Percentiles rank a stretch among this genome's conserved stretches.
Evolutionary conservation across 2,797 vertebrate genomes (phyloP).

Genomic region (Sebastes minor): DNA sequence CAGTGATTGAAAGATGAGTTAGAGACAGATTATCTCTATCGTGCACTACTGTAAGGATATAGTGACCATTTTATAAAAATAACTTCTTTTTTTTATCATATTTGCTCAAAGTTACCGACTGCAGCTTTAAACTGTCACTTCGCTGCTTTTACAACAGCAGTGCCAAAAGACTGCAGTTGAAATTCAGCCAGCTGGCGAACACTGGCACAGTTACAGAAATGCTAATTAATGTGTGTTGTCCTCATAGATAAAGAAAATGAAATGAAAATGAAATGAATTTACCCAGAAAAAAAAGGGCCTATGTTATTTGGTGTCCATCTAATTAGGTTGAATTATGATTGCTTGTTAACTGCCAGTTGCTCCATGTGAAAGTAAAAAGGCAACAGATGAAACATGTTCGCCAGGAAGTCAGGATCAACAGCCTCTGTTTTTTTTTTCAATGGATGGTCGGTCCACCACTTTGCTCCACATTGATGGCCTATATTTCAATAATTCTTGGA

Average conservation of each 20-base stretch:
- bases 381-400: not conserved
- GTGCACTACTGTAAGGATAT: too few species aligned
- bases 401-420: not conserved
- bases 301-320: conserved; percentile 7
- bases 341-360: conserved; percentile 4
- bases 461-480: too few species aligned
- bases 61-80: too few species aligned
- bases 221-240: not conserved
- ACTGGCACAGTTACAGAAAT: not conserved
- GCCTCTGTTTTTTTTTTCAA: too few species aligned
- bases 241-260: not conserved
- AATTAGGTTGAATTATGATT: conserved; percentile 10
- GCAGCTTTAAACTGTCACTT: not conserved
- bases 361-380: not conserved
- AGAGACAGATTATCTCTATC: too few species aligned
- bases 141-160: not conserved
- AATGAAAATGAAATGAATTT: not conserved
- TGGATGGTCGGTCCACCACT: too few species aligned
- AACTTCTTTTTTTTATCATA: too few species aligned
- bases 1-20: too few species aligned
- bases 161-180: not conserved
- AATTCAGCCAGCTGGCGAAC: not conserved
- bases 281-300: not conserved
- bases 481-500: too few species aligned
- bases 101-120: too few species aligned